Base-by-base conservation (phyloP, 2,888 invertebrate species). In the Heliconius hortense region DNA sequence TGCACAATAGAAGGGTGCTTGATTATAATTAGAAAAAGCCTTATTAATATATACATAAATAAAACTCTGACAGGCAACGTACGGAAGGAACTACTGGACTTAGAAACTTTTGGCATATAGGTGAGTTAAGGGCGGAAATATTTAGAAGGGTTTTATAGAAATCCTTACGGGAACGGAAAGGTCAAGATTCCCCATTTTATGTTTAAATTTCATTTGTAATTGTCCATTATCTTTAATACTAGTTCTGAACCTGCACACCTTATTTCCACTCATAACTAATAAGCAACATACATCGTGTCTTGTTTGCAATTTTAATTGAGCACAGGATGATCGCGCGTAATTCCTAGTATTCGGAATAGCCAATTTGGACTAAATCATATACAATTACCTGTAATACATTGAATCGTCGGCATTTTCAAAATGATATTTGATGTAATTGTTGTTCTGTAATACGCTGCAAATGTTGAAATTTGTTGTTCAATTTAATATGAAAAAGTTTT, bases 351-450 rank as follows among this genome's bases (percentile, higher is more conserved):
- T 69, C 53, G 31, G n/a, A 56, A 69, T n/a, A 69, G n/a, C 31
- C 69, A 69, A 69, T 69, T 69, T 56, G 56, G 5, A 56, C 69
- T 69, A 69, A 56, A 69, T 56, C 28, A 69, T 31, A 31, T 56
- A 53, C n/a, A 69, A 69, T 69, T 69, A 68, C 68, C 56, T 11
- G n/a, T n/a, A 68, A 28, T 68, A 68, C 21, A 53, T n/a, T 64
- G 64, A 11, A n/a, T 26, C 43, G 28, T 28, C 28, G 53, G n/a
- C 48, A 48, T 53, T 69, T 56, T 56, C 21, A 53, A 56, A 69
- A 43, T 66, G 15, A 43, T 43, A 35, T 64, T 64, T 21, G 1
- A 1, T n/a, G n/a, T 11, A 35, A n/a, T 64, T 64, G n/a, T 11
- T 28, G 21, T 35, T 35, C 11, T 63, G 31, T 18, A 62, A 60